phyloP scores from a whole-genome alignment of 2,113 vertebrate genomes.

The Tachysurus vachellii region DNA sequence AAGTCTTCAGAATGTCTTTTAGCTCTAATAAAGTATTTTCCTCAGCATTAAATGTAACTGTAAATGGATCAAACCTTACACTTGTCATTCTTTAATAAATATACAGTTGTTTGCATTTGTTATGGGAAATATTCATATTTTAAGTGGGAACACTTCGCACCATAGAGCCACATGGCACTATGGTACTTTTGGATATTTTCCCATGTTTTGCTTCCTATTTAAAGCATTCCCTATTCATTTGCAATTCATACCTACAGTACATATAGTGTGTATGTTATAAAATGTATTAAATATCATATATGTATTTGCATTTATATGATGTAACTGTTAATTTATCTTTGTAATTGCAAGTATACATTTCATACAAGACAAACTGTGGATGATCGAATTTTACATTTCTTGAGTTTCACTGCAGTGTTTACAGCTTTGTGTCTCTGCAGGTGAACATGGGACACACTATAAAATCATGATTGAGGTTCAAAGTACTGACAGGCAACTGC shows the following conservation, averaged over 20 bases:
- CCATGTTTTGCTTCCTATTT: not conserved
- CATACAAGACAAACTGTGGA: not conserved
- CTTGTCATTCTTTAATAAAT: not conserved
- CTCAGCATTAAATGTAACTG: not conserved
- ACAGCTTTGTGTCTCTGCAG: not conserved
- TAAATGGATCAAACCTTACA: not conserved
- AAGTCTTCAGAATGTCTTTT: not conserved
- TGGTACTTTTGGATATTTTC: not conserved
- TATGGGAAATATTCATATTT: not conserved
- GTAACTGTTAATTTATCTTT: not conserved
- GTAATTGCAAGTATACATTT: too few species aligned
- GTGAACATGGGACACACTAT: not conserved
- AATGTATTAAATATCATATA: not conserved
- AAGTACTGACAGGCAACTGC: conserved; percentile 29
- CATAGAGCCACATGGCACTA: not conserved
- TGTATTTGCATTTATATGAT: not conserved
- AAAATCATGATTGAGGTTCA: conserved; percentile 15
- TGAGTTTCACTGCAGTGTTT: not conserved
- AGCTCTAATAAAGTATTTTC: not conserved
- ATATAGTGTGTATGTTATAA: not conserved
- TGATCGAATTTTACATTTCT: not conserved
- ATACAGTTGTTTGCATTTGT: not conserved
- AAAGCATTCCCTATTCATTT: not conserved
- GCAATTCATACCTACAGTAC: not conserved
- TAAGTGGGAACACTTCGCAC: not conserved